A percentile compares a stretch with the other conserved stretches of the same genome.
Evolutionary conservation across 2,888 invertebrate species (phyloP).

Genomic region (Gisinianus flammeolus): DNA sequence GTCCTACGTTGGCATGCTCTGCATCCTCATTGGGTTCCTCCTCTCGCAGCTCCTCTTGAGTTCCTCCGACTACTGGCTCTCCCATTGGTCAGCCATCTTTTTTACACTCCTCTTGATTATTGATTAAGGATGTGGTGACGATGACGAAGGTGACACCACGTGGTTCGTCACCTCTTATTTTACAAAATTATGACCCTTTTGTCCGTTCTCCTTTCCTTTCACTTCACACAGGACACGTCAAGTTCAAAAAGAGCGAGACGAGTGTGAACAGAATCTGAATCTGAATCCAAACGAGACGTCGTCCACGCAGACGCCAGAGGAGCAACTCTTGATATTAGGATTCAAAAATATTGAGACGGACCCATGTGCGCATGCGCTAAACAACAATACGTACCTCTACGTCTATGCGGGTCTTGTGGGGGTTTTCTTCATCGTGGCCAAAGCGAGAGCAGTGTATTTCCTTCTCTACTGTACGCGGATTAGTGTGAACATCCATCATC

Average conservation of each 20-base stretch:
- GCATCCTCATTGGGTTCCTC: conserved; percentile 59
- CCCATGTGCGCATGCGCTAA: background rate
- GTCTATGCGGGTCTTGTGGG: background rate
- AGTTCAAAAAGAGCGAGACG: background rate
- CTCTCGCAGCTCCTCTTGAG: conserved; percentile 61
- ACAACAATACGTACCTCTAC: conserved; percentile 4
- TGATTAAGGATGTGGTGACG: no score
- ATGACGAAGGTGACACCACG: no score
- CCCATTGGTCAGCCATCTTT: conserved; percentile 61
- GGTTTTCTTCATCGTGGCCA: background rate
- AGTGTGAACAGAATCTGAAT: background rate
- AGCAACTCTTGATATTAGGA: no score
- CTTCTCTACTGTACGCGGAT: conserved; percentile 62
- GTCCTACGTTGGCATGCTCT: background rate
- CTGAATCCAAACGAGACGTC: background rate
- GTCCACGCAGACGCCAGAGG: no score
- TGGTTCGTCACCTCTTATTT: no score
- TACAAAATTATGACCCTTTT: no score
- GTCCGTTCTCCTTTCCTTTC: no score
- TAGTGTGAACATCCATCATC: conserved; percentile 63
- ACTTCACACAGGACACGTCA: no score
- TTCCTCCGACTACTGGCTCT: conserved; percentile 63
- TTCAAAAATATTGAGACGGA: no score
- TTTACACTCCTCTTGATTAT: no score
- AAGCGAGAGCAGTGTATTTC: conserved; percentile 61